phyloP scores from a whole-genome alignment of 2,113 vertebrate genomes.

The Corydoras sp. region DNA sequence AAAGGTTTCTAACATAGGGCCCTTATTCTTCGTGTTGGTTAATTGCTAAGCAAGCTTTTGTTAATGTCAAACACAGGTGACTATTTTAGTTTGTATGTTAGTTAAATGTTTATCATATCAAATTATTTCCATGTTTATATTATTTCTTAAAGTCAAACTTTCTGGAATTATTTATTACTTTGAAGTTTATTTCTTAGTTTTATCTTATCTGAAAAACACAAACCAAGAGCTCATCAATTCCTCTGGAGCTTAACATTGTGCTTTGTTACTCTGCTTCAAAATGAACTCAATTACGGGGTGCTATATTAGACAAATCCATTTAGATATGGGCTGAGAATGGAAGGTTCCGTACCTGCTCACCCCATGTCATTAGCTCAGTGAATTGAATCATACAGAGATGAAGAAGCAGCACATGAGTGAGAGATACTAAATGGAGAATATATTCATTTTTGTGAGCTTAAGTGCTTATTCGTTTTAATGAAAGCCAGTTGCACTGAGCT shows the following conservation, averaged over 20 bases:
- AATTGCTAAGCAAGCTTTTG: too few species aligned
- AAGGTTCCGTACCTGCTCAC: conserved; percentile 23
- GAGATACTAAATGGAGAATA: background rate
- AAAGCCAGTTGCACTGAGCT: conserved; percentile 9
- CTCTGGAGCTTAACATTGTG: conserved; percentile 15
- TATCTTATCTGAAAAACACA: background rate
- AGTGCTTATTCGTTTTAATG: conserved; percentile 15
- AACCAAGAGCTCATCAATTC: conserved; percentile 7
- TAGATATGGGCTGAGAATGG: conserved; percentile 13
- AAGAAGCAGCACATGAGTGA: background rate
- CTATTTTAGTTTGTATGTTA: too few species aligned
- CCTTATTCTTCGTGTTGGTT: too few species aligned
- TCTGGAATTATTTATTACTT: conserved; percentile 12
- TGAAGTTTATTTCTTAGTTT: background rate
- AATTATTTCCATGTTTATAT: too few species aligned
- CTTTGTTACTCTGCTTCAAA: conserved; percentile 19
- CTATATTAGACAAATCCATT: conserved; percentile 35
- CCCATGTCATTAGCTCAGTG: conserved; percentile 18
- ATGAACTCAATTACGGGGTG: conserved; percentile 24
- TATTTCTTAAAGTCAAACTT: background rate
- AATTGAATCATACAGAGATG: conserved; percentile 11
- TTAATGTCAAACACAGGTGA: too few species aligned
- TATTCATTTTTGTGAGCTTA: conserved; percentile 27
- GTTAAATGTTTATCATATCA: too few species aligned
- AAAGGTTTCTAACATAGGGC: too few species aligned